A percentile compares a stretch with the other conserved stretches of the same genome.
Evolutionary conservation across 1,140 invertebrate genomes (phyloP).

Genomic region (Chrysomallon squamiferum): DNA sequence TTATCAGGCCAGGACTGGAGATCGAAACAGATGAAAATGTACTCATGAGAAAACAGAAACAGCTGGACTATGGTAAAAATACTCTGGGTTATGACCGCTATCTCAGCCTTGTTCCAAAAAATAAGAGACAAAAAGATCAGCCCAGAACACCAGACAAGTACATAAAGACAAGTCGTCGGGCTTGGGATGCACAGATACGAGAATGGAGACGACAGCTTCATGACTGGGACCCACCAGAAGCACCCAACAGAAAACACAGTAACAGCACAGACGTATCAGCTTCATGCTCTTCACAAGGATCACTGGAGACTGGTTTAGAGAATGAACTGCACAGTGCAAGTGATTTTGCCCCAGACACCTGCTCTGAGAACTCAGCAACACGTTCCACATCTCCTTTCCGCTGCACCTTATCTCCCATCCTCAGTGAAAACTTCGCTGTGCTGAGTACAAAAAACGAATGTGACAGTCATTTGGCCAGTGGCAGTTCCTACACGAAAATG

Average conservation of each 20-base stretch:
- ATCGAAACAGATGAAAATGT: conserved; percentile 72
- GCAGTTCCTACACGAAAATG: too few relatives aligned
- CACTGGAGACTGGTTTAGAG: not conserved
- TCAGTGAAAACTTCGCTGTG: too few relatives aligned
- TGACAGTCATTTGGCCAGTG: too few relatives aligned
- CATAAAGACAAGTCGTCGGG: conserved; percentile 84
- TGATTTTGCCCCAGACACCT: not conserved
- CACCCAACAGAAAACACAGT: not conserved
- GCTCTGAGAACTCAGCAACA: not conserved
- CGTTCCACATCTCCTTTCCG: not conserved
- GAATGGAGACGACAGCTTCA: conserved; percentile 87
- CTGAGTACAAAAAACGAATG: too few relatives aligned
- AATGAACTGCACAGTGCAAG: not conserved
- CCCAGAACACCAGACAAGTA: conserved; percentile 88
- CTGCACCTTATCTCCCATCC: too few relatives aligned
- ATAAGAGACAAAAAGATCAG: conserved; percentile 74
- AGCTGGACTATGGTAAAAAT: conserved; percentile 95
- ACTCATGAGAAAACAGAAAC: conserved; percentile 83
- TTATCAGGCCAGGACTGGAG: conserved; percentile 4
- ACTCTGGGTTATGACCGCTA: conserved; percentile 88
- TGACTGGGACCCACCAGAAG: conserved; percentile 74
- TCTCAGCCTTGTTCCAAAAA: conserved; percentile 73
- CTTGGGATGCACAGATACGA: conserved; percentile 87
- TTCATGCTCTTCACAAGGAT: not conserved
- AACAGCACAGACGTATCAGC: not conserved